phyloP scores from a whole-genome alignment of 2,113 vertebrate genomes.

The Rhombomys opimus region DNA sequence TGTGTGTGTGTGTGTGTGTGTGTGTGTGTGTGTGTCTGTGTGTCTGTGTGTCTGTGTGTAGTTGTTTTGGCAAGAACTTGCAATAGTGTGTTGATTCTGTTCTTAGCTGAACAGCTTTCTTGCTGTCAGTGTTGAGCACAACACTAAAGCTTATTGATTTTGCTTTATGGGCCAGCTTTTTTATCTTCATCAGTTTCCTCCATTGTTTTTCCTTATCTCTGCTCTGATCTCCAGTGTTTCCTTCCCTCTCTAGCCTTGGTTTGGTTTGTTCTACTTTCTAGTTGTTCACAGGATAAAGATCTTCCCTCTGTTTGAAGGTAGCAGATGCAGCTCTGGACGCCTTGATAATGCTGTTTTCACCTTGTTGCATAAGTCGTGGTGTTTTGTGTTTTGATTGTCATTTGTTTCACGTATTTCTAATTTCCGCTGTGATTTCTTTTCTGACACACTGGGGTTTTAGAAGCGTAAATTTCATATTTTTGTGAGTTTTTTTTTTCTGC shows the following conservation, averaged over 20 bases:
- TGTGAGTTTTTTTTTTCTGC: constrained; percentile 4
- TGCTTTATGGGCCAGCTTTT: constrained; percentile 2
- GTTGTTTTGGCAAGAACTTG: background rate
- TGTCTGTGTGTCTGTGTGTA: background rate
- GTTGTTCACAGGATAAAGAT: constrained; percentile 13
- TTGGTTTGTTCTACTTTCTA: constrained; percentile 27
- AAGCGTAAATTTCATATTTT: background rate
- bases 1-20: background rate
- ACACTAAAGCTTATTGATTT: background rate
- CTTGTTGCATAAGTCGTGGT: background rate
- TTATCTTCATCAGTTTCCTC: background rate
- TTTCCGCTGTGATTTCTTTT: constrained; percentile 17
- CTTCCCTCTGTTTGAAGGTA: background rate
- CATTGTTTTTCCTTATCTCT: constrained; percentile 44
- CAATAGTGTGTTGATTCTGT: background rate
- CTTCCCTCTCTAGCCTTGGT: constrained; percentile 35
- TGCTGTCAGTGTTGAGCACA: too few species aligned
- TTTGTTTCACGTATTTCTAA: background rate
- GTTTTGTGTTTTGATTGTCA: background rate
- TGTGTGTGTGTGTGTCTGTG: background rate
- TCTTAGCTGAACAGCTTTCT: background rate
- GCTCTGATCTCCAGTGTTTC: constrained; percentile 36
- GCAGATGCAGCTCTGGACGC: background rate
- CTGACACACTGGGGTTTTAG: background rate
- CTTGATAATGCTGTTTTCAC: background rate